Base-by-base conservation (phyloP, 2,797 vertebrate genomes). In the Anniella stebbinsi region DNA sequence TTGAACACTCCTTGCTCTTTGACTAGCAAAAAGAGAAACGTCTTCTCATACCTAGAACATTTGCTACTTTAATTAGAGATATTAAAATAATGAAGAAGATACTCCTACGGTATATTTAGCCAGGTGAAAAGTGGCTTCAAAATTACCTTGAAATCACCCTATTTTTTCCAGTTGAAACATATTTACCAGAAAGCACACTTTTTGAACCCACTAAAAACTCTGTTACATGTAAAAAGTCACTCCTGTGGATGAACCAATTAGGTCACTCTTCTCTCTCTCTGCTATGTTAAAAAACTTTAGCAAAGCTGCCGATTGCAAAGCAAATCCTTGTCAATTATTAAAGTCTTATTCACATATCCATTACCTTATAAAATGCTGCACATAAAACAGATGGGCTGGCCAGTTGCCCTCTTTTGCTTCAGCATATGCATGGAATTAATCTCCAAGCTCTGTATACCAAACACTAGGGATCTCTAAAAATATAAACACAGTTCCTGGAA, bases 271-370 rank as follows among this genome's bases (percentile, higher is more conserved):
- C 90, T 87, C 86, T 33, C 91, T 87, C 90, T 36, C 25, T 76
- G 17, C 30, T 82, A 69, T 81, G 85, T 80, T 80, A 76, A 92
- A 88, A 72, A 60, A 91, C 73, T 70, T 10, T 89, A 72, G 75
- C 75, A 86, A 82, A 89, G 10, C 8, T 36, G 75, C 90, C 85
- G 89, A 88, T 93, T 83, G 91, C 88, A 87, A 88, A 82, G 83
- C 86, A 23, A 89, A 84, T 72, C 89, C 83, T 66, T 38, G 4
- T 94, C 80, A 90, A 95, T 88, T 94, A 96, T 95, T 93, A 77
- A 94, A 4, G 0, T 45, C 81, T 76, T 63, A 51, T 91, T 81
- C 63, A 84, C 81, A 23, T 94, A 91, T 94, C 94, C 90, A 69
- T 95, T 95, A 95, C 92, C 88, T 94, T 33, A 88, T 7, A 41